A percentile compares a stretch with the other conserved stretches of the same genome.
phyloP scores from a whole-genome alignment of 2,113 vertebrate species.

The Acinonyx jubatus region DNA sequence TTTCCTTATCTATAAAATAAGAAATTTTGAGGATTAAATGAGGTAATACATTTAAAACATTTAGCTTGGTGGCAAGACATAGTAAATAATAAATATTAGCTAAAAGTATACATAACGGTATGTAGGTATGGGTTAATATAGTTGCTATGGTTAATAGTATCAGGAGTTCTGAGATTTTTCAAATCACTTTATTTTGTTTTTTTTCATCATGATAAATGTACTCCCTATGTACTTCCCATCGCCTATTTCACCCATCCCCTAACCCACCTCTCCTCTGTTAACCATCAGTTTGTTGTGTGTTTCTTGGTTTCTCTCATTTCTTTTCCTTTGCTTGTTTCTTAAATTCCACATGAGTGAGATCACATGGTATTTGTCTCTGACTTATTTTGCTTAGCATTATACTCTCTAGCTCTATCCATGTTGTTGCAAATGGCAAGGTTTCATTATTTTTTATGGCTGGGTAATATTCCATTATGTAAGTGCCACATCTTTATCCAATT shows the following conservation, averaged over 20 bases:
- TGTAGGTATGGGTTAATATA: not conserved
- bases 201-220: not conserved
- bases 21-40: not conserved
- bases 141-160: not conserved
- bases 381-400: not conserved
- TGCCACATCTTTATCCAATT: no score
- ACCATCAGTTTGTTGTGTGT: not conserved
- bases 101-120: not conserved
- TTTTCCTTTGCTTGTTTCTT: not conserved
- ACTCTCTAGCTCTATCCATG: not conserved
- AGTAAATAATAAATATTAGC: slow-evolving; percentile 10
- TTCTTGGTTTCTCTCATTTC: not conserved
- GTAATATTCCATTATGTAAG: not conserved
- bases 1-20: not conserved
- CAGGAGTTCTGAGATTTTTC: not conserved
- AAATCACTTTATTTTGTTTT: not conserved
- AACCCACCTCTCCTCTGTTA: not conserved
- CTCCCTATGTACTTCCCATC: not conserved
- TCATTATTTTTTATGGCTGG: not conserved
- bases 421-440: not conserved
- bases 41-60: not conserved
- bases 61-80: not conserved
- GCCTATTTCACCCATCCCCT: not conserved
- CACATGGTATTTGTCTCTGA: not conserved
- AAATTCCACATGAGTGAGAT: not conserved